Base-by-base conservation (phyloP, 1,140 invertebrate genomes). In the Drosophila seguyi region DNA sequence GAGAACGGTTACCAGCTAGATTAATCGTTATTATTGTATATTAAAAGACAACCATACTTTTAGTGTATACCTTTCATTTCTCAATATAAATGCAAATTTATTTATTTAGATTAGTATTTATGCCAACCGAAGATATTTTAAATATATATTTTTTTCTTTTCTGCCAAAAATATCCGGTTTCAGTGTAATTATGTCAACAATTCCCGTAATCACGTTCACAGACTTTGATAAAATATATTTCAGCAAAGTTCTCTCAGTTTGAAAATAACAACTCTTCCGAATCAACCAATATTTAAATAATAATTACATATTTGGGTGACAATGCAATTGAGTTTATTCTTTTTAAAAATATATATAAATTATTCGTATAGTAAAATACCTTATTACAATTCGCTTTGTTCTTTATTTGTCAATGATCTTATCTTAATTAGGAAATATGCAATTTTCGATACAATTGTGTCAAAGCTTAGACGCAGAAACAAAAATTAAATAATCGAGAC, bases 381-480 rank as follows among this genome's bases (percentile, higher is more conserved):
- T 80, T 83, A 87, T 66, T n/a, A 38, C 79, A 86, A 82, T 80
- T 83, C 58, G 48, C 71, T 72, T 77, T 60, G 79, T 73, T 53
- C 14, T 53, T 13, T 53, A 22, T 36, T 36, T 34, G 63, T 31
- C 87, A 88, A 80, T 78, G 79, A 68, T 65, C 68, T 52, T 62
- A 71, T 53, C 31, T 25, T 18, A 68, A 58, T 65, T 44, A 65
- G 41, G 47, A 77, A 62, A 68, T 60, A 27, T 31, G 36, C 59
- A 62, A 56, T 27, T n/a, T 45, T 47, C 62, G 44, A 58, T 61
- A 69, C 71, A 79, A 42, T 20, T 45, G 62, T 29, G 75, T 75
- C 58, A 80, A 44, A 71, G 45, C 47, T 20, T 48, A 27, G 66
- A 45, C 36, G 61, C 14, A 56, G 39, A 59, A 66, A 67, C 45